Evolutionary conservation across 1,140 invertebrate species (phyloP), one percentile per base, ranked within the genome.

Genomic region (Ceratoteleas bidentatus): DNA sequence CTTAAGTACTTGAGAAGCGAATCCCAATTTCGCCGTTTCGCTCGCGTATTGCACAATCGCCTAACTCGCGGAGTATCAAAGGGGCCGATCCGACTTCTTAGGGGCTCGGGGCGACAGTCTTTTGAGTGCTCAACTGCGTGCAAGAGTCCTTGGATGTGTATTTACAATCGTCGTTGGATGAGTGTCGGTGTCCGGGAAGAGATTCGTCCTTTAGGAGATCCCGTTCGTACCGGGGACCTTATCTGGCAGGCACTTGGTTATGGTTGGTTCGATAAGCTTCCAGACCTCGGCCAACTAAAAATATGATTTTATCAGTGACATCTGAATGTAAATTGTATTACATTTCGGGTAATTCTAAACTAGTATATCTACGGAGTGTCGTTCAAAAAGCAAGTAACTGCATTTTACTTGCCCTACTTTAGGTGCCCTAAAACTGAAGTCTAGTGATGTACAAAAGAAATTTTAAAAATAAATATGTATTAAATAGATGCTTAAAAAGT

Each of bases 281-380:
- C 93, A 94, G 11, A 93, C 92, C 79, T 93, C 92, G 9, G 92
- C 91, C 33, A 94, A 85, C 93, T 94, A 82, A 85, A 92, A 77
- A n/a, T n/a, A n/a, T n/a, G n/a, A n/a, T n/a, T n/a, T n/a, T n/a
- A n/a, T n/a, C n/a, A n/a, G n/a, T n/a, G n/a, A n/a, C n/a, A n/a
- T n/a, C n/a, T 76, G 68, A 72, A 65, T 38, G 47, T 4, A 15
- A 45, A 50, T 60, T 14, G 14, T n/a, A n/a, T 50, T 50, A 15
- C 4, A 50, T 9, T 50, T 50, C 47, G 14, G n/a, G 4, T 36
- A 36, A 36, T n/a, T n/a, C n/a, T n/a, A n/a, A n/a, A n/a, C n/a
- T n/a, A n/a, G n/a, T n/a, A n/a, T n/a, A n/a, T n/a, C n/a, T n/a
- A n/a, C n/a, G n/a, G n/a, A n/a, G n/a, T n/a, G n/a, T n/a, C n/a